Conservation (phyloP, 2,797 vertebrate species). For the Gorsachius magnificus region DNA sequence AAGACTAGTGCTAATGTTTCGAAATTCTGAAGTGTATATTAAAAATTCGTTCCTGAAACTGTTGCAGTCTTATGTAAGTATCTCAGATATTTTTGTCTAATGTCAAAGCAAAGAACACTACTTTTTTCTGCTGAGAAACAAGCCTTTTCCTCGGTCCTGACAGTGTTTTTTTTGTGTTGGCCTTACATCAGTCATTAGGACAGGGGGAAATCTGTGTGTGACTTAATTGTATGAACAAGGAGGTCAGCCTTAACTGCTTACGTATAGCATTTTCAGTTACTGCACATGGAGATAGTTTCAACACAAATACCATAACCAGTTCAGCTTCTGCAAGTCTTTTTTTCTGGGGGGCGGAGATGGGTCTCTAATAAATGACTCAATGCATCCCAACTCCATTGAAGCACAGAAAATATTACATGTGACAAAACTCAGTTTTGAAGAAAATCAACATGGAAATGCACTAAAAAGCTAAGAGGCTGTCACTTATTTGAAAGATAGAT, state of each 20-base stretch:
- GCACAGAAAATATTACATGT: neutral
- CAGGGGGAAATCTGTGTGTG: neutral
- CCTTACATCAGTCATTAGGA: neutral
- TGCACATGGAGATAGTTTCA: neutral
- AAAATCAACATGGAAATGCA: neutral
- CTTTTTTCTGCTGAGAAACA: neutral
- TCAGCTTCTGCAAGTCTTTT: neutral
- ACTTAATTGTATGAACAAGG: neutral
- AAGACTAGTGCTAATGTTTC: neutral
- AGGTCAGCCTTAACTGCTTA: neutral
- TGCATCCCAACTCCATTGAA: neutral
- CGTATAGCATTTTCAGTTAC: neutral
- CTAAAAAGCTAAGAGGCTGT: neutral
- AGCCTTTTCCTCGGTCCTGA: neutral
- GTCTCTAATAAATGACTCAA: neutral
- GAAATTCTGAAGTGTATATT: neutral
- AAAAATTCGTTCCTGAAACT: neutral
- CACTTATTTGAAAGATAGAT: neutral
- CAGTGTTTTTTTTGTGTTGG: neutral
- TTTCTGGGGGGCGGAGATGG: fast-evolving
- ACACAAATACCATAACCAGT: neutral
- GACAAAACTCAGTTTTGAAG: neutral
- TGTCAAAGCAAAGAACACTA: neutral
- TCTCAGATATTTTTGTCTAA: neutral
- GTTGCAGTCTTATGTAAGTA: neutral